Percentiles rank a stretch among this genome's conserved stretches.
Conservation (phyloP, 2,113 vertebrate species). For the Parotia lawesii region DNA sequence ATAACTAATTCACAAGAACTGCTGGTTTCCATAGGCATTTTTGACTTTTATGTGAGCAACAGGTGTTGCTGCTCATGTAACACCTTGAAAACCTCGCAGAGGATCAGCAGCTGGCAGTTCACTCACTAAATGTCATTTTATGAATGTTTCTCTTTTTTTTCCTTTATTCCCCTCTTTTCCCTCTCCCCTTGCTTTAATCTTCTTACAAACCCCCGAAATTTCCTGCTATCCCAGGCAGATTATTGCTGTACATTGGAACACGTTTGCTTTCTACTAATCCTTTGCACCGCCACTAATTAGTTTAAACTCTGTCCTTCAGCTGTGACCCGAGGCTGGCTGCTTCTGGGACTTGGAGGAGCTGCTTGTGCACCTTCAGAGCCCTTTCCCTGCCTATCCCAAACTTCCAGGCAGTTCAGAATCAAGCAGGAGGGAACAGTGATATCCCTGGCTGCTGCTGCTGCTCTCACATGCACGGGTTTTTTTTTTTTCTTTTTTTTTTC, state of each 20-base stretch:
- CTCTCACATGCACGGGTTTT: rapidly evolving
- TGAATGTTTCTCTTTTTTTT: not conserved
- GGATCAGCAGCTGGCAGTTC: not conserved
- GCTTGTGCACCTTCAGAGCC: not conserved
- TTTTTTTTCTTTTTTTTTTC: not conserved
- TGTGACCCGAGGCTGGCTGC: not conserved
- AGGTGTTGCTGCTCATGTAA: not conserved
- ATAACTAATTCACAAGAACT: not conserved
- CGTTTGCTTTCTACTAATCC: not conserved
- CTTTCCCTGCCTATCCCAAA: not conserved
- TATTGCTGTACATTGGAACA: not conserved
- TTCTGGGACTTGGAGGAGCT: not conserved
- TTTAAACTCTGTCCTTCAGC: not conserved
- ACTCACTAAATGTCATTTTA: not conserved
- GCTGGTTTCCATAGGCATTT: not conserved
- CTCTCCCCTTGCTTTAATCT: not conserved
- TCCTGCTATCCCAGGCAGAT: not conserved
- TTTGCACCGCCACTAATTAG: not conserved
- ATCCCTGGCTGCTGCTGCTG: not conserved
- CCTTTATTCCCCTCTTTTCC: not conserved
- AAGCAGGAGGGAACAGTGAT: not conserved
- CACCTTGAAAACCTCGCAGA: not conserved
- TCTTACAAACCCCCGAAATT: not conserved
- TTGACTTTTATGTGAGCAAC: not conserved
- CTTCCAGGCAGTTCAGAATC: not conserved